These are phyloP conservation scores for Calidris pygmaea DNA, from an alignment of 2,113 vertebrate genomes.

Conservation along the genomic window DNA sequence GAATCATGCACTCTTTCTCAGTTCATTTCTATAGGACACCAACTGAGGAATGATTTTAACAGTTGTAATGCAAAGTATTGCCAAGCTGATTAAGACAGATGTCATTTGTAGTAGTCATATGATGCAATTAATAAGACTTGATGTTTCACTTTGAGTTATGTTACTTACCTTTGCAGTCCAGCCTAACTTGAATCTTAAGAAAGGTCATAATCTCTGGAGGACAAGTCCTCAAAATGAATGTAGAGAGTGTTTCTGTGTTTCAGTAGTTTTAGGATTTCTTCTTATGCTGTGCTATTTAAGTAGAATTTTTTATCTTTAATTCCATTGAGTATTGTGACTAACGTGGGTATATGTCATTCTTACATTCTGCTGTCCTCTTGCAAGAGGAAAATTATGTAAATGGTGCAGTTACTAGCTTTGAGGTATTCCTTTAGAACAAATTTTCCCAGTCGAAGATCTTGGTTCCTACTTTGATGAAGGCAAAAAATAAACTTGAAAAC, in stretches of 20 bases:
- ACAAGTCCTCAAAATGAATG: neutral
- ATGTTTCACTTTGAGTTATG: neutral
- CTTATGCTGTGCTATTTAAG: neutral
- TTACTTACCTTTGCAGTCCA: neutral
- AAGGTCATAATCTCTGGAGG: neutral
- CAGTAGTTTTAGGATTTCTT: neutral
- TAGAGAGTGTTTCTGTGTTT: neutral
- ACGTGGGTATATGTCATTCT: accelerated
- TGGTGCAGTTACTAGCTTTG: neutral
- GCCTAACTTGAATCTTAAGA: neutral
- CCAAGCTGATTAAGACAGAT: neutral
- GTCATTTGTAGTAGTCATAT: neutral
- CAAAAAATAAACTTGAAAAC: neutral
- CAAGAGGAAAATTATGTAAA: neutral
- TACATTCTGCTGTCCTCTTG: neutral
- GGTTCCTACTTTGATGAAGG: neutral
- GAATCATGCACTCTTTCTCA: neutral
- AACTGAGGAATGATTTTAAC: neutral
- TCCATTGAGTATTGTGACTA: neutral
- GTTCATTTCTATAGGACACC: neutral
- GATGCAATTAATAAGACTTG: neutral
- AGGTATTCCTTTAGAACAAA: neutral
- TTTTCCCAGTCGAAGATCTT: neutral
- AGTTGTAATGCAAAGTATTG: neutral
- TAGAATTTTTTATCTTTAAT: neutral